Evolutionary conservation across 2,797 vertebrate species (phyloP).

Genomic region (Lagorchestes hirsutus): DNA sequence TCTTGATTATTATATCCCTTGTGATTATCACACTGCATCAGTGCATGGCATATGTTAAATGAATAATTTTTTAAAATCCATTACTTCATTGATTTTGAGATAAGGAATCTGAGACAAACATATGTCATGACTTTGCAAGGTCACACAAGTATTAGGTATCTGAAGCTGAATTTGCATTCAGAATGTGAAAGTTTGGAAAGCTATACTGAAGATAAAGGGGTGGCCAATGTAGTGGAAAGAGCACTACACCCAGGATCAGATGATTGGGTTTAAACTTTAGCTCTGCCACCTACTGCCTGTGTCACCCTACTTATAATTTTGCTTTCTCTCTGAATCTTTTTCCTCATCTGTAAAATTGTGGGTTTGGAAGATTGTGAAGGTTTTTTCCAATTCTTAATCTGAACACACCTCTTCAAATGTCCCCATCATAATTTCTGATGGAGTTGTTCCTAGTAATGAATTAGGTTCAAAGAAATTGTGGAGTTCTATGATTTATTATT

Average conservation of each 20-base stretch:
- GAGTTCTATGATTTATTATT: constrained; percentile 65
- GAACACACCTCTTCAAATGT: not conserved
- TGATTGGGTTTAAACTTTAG: not conserved
- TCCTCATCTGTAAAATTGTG: not conserved
- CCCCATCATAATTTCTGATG: not conserved
- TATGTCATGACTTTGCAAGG: not conserved
- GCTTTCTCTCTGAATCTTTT: not conserved
- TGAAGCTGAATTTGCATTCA: not conserved
- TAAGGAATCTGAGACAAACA: not conserved
- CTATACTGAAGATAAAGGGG: not conserved
- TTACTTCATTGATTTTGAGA: not conserved
- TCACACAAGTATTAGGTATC: not conserved
- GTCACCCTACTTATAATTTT: not conserved
- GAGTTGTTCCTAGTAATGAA: constrained; percentile 5
- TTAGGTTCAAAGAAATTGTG: not conserved
- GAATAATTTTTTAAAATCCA: not conserved
- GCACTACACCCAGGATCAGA: not conserved
- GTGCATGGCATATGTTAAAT: not conserved
- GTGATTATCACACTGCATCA: not conserved
- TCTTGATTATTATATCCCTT: not conserved
- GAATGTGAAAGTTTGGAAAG: not conserved
- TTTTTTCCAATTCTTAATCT: not conserved
- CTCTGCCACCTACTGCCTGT: not conserved
- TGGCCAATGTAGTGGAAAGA: not conserved
- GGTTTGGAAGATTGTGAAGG: not conserved